Evolutionary conservation across 2,797 vertebrate genomes (phyloP).

Genomic region (Cuniculus paca): DNA sequence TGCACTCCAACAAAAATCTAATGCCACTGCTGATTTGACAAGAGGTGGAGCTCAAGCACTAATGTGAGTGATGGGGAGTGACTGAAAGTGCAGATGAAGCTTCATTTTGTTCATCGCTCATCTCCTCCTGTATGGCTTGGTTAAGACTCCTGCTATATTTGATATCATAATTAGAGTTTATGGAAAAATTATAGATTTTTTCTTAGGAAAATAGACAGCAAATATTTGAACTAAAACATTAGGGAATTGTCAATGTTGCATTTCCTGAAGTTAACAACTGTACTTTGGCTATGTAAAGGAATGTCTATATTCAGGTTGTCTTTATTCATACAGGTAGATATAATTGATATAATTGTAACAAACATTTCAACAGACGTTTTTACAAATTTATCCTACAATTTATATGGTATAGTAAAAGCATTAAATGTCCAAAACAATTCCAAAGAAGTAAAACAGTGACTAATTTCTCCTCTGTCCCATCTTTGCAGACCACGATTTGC

Average conservation of each 20-base stretch:
- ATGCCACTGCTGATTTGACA: background rate
- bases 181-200: background rate
- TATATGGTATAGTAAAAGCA: background rate
- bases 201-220: background rate
- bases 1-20: background rate
- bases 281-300: background rate
- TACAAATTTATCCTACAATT: background rate
- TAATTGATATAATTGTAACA: background rate
- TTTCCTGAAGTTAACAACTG: background rate
- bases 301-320: background rate
- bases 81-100: background rate
- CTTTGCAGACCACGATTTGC: too few species aligned
- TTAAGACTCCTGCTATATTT: background rate
- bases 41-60: background rate
- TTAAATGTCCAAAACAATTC: background rate
- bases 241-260: background rate
- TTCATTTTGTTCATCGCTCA: background rate
- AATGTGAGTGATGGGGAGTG: background rate
- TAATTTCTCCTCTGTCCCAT: too few species aligned
- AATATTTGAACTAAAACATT: background rate
- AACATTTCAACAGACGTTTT: background rate
- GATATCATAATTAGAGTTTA: background rate
- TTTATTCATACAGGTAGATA: background rate
- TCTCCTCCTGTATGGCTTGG: background rate
- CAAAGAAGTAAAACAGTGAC: background rate